phyloP scores from a whole-genome alignment of 2,888 invertebrate species.

The Sarcophaga subvicina region DNA sequence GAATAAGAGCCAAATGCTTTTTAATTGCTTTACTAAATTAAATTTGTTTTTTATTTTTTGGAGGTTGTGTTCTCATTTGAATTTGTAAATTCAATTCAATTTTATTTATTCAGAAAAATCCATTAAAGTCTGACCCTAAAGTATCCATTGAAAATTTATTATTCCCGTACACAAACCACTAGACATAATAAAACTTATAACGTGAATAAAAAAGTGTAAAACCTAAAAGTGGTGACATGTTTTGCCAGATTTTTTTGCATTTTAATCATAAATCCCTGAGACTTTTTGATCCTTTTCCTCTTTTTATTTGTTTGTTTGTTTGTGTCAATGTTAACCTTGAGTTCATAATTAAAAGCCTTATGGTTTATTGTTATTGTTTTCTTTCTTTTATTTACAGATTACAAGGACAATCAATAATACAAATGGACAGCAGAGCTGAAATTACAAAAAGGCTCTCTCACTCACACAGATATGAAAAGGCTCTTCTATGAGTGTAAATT shows the following conservation, averaged over 20 bases:
- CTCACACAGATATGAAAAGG: conserved; percentile 31
- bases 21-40: too few species aligned
- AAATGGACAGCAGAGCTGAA: conserved; percentile 13
- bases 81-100: too few species aligned
- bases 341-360: conserved; percentile 49
- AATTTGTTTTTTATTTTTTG: too few species aligned
- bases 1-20: too few species aligned
- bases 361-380: conserved; percentile 2
- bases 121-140: too few species aligned
- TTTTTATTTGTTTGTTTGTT: background rate
- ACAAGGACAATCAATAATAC: conserved; percentile 67
- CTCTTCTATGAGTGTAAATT: conserved; percentile 4
- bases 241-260: background rate
- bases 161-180: too few species aligned
- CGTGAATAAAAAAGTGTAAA: background rate
- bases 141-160: too few species aligned
- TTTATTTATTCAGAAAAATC: too few species aligned
- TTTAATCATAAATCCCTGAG: background rate
- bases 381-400: conserved; percentile 55
- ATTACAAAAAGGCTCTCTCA: background rate
- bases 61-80: too few species aligned
- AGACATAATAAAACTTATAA: too few species aligned
- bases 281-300: background rate
- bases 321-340: conserved; percentile 4
- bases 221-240: conserved; percentile 6